Evolutionary conservation across 2,113 vertebrate species (phyloP), one percentile per base, ranked within the genome.

Genomic region (Callithrix jacchus): DNA sequence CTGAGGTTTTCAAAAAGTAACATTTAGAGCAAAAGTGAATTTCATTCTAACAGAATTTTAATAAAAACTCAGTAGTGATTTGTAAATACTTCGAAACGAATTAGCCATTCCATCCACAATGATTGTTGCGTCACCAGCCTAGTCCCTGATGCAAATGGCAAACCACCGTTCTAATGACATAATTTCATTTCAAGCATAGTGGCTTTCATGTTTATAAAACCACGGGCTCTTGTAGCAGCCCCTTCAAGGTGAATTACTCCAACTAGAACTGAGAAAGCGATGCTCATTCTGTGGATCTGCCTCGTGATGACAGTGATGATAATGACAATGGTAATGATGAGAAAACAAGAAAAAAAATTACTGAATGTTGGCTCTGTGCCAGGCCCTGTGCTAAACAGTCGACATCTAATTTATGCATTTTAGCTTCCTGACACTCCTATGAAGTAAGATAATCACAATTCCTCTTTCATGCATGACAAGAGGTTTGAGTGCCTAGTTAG

Each of bases 31-130:
- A 93, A 47, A 97, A 97, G 56, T 14, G 84, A 96, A 77, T 85
- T 95, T 3, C 79, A 56, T 91, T 88, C 37, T 74, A 95, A 97
- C 37, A 47, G n/a, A 89, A 88, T 91, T 97, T 93, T 85, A 91
- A 73, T 96, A 94, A 79, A 94, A 90, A 74, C 68, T 58, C 7
- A 6, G 91, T 87, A 88, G 81, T 82, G 21, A 88, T 94, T 92
- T 95, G 81, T 92, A 92, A 96, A 93, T 80, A 95, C 68, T 86
- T 92, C 77, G 95, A 74, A 95, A 84, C 81, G 87, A 96, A 97
- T 93, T 95, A 98, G 77, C 52, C 0, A 77, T 94, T 95, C 93
- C 91, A 47, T 86, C 85, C 94, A 79, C 35, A 77, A 84, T 73
- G 81, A 96, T 93, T 66, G 73, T 79, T 96, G 94, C 18, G 49